Conservation (phyloP, 2,113 vertebrate genomes). For the Apus apus region DNA sequence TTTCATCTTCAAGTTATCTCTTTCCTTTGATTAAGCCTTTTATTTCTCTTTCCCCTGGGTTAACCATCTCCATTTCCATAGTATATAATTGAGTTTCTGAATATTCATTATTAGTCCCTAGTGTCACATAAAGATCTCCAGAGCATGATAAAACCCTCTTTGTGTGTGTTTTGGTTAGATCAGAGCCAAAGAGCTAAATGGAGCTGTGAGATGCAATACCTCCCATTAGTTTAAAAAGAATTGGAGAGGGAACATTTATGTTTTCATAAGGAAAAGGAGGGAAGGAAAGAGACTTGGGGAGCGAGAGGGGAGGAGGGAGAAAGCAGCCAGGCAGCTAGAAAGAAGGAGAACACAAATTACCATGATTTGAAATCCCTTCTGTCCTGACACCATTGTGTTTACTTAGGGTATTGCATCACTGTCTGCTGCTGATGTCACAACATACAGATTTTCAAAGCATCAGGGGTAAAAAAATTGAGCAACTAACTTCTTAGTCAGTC, state of each 20-base stretch:
- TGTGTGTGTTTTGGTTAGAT: conserved; percentile 32
- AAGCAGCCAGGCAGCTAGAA: background rate
- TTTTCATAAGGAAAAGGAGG: background rate
- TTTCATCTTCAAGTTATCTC: conserved; percentile 29
- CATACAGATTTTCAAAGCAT: background rate
- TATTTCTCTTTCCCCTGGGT: conserved; percentile 40
- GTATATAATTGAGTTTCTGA: conserved; percentile 21
- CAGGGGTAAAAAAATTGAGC: background rate
- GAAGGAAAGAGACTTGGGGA: background rate
- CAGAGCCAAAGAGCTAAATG: conserved; percentile 31
- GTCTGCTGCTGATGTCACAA: background rate
- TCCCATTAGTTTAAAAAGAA: conserved; percentile 26
- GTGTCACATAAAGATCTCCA: conserved; percentile 20
- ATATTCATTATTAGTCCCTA: conserved; percentile 40
- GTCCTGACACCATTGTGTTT: background rate
- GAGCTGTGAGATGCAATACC: background rate
- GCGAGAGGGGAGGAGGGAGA: background rate
- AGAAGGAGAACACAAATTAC: background rate
- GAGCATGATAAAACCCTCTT: conserved; percentile 25
- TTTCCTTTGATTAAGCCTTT: conserved; percentile 34
- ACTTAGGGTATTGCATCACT: background rate
- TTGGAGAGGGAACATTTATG: background rate
- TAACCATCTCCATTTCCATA: conserved; percentile 19
- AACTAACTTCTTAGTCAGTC: background rate
- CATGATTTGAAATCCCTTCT: background rate